Conservation (phyloP, 2,888 invertebrate genomes). For the Mesochorus sp. region DNA sequence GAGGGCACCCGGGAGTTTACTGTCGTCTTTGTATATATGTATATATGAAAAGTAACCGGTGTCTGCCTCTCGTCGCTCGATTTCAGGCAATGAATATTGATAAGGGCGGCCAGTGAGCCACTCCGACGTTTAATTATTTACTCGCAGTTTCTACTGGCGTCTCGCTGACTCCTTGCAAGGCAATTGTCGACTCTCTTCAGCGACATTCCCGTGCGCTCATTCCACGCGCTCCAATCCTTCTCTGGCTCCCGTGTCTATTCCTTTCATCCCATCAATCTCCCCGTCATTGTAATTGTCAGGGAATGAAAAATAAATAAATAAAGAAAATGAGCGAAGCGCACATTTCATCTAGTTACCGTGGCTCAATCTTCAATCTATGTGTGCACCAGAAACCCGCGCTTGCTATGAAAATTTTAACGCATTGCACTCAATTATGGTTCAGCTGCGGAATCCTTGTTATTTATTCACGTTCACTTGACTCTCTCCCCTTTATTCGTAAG, state of each 20-base stretch:
- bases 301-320: conserved; percentile 1
- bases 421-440: background rate
- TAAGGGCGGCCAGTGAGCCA: conserved; percentile 66
- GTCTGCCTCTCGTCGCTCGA: conserved; percentile 63
- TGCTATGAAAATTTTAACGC: conserved; percentile 14
- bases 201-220: too few species aligned
- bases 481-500: too few species aligned
- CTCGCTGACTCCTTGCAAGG: conserved; percentile 39
- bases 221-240: too few species aligned
- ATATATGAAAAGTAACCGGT: conserved; percentile 31
- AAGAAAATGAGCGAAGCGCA: too few species aligned
- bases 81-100: conserved; percentile 71
- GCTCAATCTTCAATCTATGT: too few species aligned
- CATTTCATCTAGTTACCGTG: too few species aligned
- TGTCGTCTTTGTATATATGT: background rate
- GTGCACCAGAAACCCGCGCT: too few species aligned
- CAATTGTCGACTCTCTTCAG: conserved; percentile 65
- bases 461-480: too few species aligned
- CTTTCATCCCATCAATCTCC: conserved; percentile 33
- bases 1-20: conserved; percentile 10
- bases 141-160: conserved; percentile 32
- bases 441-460: too few species aligned
- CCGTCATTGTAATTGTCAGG: conserved; percentile 38
- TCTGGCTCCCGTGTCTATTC: conserved; percentile 8
- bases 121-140: conserved; percentile 69